Conservation (phyloP, 2,797 vertebrate genomes). For the Clarias fuscus region DNA sequence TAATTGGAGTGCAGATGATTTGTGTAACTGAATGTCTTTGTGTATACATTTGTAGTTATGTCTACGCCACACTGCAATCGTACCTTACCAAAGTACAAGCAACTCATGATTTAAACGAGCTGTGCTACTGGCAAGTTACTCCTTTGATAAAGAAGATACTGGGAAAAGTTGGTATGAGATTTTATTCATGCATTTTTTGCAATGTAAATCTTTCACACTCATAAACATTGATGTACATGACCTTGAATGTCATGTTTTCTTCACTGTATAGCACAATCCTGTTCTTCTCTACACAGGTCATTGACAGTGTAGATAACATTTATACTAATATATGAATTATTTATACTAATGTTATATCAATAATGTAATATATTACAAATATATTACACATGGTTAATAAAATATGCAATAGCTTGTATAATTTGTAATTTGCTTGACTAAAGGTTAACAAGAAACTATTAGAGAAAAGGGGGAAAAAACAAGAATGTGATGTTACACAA, state of each 20-base stretch:
- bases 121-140: not conserved
- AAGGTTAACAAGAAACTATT: not conserved
- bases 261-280: not conserved
- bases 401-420: not conserved
- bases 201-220: not conserved
- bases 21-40: not conserved
- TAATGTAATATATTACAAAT: not conserved
- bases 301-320: too few species aligned
- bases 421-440: not conserved
- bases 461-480: not conserved
- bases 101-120: not conserved
- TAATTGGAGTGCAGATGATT: not conserved
- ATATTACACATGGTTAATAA: not conserved
- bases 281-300: not conserved
- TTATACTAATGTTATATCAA: not conserved
- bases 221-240: not conserved
- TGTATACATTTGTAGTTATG: slow-evolving; percentile 1
- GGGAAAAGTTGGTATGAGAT: not conserved
- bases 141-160: not conserved
- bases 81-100: not conserved
- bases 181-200: not conserved
- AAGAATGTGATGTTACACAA: not conserved
- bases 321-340: too few species aligned
- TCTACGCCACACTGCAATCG: not conserved
- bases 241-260: not conserved